These are phyloP conservation scores for Conops quadrifasciatus DNA, from an alignment of 2,888 invertebrate genomes.

Conservation along the genomic window DNA sequence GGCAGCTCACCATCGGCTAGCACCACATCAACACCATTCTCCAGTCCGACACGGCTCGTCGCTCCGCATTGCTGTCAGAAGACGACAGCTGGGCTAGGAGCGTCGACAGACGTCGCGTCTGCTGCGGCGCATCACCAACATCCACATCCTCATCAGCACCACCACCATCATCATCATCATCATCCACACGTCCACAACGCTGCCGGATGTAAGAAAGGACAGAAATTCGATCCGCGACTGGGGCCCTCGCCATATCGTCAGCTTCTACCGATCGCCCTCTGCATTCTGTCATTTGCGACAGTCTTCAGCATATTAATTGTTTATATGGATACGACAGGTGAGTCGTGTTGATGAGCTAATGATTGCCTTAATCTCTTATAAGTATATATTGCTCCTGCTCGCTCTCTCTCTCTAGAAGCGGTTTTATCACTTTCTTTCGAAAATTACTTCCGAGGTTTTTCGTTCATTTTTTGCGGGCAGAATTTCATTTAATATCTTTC, in stretches of 20 bases:
- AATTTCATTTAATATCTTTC: conserved; percentile 26
- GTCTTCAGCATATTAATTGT: conserved; percentile 81
- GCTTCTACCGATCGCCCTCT: conserved; percentile 75
- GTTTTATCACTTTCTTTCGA: background rate
- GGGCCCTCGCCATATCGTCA: conserved; percentile 64
- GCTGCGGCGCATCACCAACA: conserved; percentile 32
- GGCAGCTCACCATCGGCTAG: conserved; percentile 59
- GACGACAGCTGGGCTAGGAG: conserved; percentile 37
- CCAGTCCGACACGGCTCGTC: conserved; percentile 60
- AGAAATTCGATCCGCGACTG: conserved; percentile 63
- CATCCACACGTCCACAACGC: conserved; percentile 37
- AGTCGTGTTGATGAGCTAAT: conserved; percentile 49
- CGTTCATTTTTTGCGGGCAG: background rate
- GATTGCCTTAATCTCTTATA: background rate
- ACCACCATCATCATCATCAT: conserved; percentile 43
- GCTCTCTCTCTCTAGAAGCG: background rate
- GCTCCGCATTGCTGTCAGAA: conserved; percentile 55
- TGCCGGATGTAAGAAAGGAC: conserved; percentile 57
- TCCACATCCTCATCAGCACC: conserved; percentile 43
- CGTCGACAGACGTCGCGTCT: conserved; percentile 45
- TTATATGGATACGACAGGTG: conserved; percentile 84
- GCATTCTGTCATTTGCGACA: conserved; percentile 80
- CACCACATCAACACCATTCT: conserved; percentile 58
- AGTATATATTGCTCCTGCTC: background rate
- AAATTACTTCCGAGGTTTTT: conserved; percentile 13